Base-by-base conservation (phyloP, 2,113 vertebrate species). In the Pterocles orientalis region DNA sequence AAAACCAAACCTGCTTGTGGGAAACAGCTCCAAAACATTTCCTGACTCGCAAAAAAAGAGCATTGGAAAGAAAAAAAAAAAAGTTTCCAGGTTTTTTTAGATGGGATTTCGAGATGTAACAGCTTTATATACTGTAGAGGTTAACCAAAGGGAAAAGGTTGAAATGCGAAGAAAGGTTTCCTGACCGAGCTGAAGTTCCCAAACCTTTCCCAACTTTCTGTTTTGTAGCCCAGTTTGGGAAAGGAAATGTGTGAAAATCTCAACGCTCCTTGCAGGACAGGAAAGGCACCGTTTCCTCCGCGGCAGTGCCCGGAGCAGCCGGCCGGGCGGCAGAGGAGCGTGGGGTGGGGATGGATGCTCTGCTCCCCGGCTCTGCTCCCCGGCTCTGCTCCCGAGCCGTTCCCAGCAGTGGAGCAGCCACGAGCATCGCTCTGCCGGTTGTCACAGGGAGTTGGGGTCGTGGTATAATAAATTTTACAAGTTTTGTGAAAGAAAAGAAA, bases 231-330 rank as follows among this genome's bases (percentile, higher is more conserved):
- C 54, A 6, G 64, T 94, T 96, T 96, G 94, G 95, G 96, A 96
- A 95, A 94, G 93, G 95, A 96, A 96, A 86, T 24, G 70, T 68
- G 78, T 79, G 71, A 64, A 94, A 94, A 91, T 85, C 93, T 92
- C 93, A 82, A 0, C 12, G 3, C 84, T 92, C 69, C 93, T 91
- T 43, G 58, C 77, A 50, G 95, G 75, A 71, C 91, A 92, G 95
- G 95, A 95, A 96, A 91, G 88, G 91, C 86, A 36, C 57, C 3
- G 3, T 86, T 96, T 96, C 96, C 96, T 89, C 79, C 17, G 0
- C 0, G 18, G 23, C 75, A 26, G 0, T 80, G 92, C 82, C 83
- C 62, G 3, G 90, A 71, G 90, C 14, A 1, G 53, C 31, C 17
- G 6, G 70, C 25, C 1, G 6, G 76, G 71, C 41, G 11, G 85